Evolutionary conservation across 1,140 invertebrate genomes (phyloP), one percentile per base, ranked within the genome.

Genomic region (Onthophagus taurus): DNA sequence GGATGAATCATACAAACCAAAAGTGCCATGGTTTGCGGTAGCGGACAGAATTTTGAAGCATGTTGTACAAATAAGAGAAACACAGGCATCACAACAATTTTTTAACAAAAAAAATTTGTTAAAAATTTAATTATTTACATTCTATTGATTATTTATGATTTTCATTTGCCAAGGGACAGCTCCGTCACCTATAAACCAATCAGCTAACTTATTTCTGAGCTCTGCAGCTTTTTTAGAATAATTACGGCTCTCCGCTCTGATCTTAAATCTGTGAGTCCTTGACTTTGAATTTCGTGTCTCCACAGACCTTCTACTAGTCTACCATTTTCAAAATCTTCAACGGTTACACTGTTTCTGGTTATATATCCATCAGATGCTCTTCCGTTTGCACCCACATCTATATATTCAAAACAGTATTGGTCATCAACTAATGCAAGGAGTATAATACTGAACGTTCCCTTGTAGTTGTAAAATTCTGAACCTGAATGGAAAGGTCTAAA

Each of bases 11-110:
- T 31, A 42, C 8, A 30, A 31, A 18, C 39, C 26, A 3, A 42
- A 30, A 31, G 39, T 30, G 9, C 7, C 30, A 30, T 42, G 39
- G 39, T 31, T 42, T 42, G 26, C 39, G 13, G 18, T 42, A 16
- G 26, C 39, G 17, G 9, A 42, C 20, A 5, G 26, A 42, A 42
- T 42, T 42, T 19, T 42, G 18, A 12, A 20, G n/a, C 24, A n/a
- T 13, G 26, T 31, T 8, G 39, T 42, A 31, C 24, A 42, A 31
- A 42, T 20, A 42, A 42, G 14, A 18, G 26, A 30, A 2, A 4
- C 30, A 18, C 39, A 37, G 9, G 20, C 18, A 37, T 11, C 35
- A 21, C 7, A 23, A 37, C 6, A 11, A 21, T 20, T 12, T 21
- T 37, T 37, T 37, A 4, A 18, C 19, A 37, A 3, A 11, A 4